phyloP scores from a whole-genome alignment of 2,888 invertebrate species.

The Syritta pipiens region DNA sequence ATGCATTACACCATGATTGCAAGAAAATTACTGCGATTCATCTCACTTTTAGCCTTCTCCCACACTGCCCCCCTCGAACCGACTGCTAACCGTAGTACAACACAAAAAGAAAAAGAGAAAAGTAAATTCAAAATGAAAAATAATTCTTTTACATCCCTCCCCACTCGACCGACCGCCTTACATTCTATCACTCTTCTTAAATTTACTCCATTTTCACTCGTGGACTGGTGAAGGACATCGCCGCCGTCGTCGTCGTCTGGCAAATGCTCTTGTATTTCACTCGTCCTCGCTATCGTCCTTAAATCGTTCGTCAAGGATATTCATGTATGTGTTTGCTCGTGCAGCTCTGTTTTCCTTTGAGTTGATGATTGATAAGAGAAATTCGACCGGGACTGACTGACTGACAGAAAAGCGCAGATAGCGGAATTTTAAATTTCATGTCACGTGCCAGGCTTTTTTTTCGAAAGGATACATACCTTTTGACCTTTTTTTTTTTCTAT shows the following conservation, averaged over 20 bases:
- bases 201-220: slow-evolving; percentile 24
- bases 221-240: slow-evolving; percentile 19
- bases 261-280: slow-evolving; percentile 27
- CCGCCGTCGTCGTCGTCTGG: not conserved
- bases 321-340: slow-evolving; percentile 45
- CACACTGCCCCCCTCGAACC: not conserved
- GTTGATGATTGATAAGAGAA: slow-evolving; percentile 40
- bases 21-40: slow-evolving; percentile 39
- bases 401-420: slow-evolving; percentile 2
- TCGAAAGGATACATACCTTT: slow-evolving; percentile 2
- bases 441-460: slow-evolving; percentile 9
- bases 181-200: slow-evolving; percentile 30
- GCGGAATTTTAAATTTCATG: slow-evolving; percentile 22
- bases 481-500: not conserved
- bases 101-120: not conserved
- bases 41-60: slow-evolving; percentile 26
- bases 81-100: too few relatives aligned
- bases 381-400: not conserved
- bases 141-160: slow-evolving; percentile 11
- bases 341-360: slow-evolving; percentile 2
- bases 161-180: too few relatives aligned
- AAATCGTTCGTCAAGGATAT: slow-evolving; percentile 36
- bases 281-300: slow-evolving; percentile 5
- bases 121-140: slow-evolving; percentile 22
- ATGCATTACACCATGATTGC: slow-evolving; percentile 23